Evolutionary conservation across 2,113 vertebrate species (phyloP).

Genomic region (Oryzias melastigma): DNA sequence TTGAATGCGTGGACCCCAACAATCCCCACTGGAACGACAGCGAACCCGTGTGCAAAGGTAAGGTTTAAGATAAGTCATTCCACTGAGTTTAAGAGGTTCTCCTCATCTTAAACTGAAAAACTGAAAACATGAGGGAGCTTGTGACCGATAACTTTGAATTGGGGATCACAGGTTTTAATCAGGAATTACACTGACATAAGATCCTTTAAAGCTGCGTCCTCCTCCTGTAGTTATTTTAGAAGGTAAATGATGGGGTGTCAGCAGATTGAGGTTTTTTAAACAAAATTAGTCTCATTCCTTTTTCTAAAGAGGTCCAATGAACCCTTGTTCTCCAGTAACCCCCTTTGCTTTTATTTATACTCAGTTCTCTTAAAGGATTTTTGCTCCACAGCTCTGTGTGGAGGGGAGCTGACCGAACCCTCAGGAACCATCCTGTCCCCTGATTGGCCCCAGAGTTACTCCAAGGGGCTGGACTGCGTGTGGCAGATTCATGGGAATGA

Average conservation of each 20-base stretch:
- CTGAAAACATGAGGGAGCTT: constrained; percentile 9
- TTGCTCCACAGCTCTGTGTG: constrained; percentile 57
- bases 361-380: background rate
- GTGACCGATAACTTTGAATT: constrained; percentile 2
- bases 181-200: background rate
- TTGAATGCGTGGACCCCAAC: constrained; percentile 86
- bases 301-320: background rate
- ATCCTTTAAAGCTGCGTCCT: background rate
- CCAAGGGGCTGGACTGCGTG: constrained; percentile 87
- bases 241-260: constrained; percentile 3
- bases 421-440: constrained; percentile 87
- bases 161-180: constrained; percentile 33
- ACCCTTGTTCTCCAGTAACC: background rate
- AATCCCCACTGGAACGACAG: constrained; percentile 93
- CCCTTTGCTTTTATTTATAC: background rate
- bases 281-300: background rate
- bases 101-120: constrained; percentile 23
- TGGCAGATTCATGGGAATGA: constrained; percentile 90
- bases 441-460: constrained; percentile 92
- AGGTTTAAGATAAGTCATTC: background rate
- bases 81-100: no score
- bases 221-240: background rate
- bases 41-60: constrained; percentile 89
- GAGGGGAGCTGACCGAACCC: constrained; percentile 85
- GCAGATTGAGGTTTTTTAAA: background rate